Base-by-base conservation (phyloP, 2,888 invertebrate genomes). In the Oscheius sp. region DNA sequence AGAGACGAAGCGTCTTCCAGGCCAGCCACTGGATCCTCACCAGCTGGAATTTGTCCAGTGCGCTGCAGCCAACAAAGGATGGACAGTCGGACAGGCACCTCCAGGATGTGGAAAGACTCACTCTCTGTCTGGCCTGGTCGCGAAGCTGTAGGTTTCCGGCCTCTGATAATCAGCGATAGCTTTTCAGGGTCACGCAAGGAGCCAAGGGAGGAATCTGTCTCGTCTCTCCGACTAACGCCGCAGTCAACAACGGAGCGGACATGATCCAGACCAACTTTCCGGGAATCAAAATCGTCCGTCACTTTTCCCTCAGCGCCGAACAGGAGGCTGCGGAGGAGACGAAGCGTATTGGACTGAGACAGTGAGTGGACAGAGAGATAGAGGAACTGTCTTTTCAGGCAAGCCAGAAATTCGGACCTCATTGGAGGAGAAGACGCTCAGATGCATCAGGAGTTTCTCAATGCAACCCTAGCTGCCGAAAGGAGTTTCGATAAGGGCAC, bases 61-160 rank as follows among this genome's bases (percentile, higher is more conserved):
- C 32, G 58, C 70, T n/a, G 58, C 70, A 2, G 32, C 21, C 33
- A 13, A 10, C n/a, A 57, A 48, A 2, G 70, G 70, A 1, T 70
- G 57, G 58, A 70, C 70, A 2, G 57, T 57, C 29, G 70, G 48
- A 2, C 58, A 58, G 21, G 70, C 70, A 11, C 70, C 70, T n/a
- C 70, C 70, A 7, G 70, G 70, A n/a, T 59, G 70, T 70, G 70
- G 70, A 42, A 70, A 70, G 50, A 70, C 70, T 2, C 59, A 58
- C 33, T 47, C 59, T 2, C 37, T 48, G 2, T 57, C 58, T 13
- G 70, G 58, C n/a, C 59, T 70, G 4, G 48, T 70, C 1, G 53
- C 68, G 2, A 21, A 68, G 29, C 68, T 68, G 55, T 55, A 53
- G 33, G 7, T 50, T 60, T 29, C 32, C 33, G 29, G 32, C 42